Conservation (phyloP, 2,888 invertebrate species). For the Lumbricus terrestris region DNA sequence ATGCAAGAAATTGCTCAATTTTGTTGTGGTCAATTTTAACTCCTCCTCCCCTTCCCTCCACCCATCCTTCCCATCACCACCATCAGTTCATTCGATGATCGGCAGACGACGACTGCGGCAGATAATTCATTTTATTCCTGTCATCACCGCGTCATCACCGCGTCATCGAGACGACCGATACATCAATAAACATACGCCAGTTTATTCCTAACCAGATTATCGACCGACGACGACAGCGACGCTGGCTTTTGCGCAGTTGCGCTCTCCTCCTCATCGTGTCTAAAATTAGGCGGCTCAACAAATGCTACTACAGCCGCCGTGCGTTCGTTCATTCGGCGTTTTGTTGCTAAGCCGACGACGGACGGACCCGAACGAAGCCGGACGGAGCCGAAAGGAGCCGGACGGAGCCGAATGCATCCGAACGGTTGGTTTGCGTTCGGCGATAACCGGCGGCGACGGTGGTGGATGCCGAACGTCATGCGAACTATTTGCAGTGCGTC, state of each 20-base stretch:
- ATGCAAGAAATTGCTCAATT: neutral
- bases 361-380: neutral
- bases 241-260: too few relatives aligned
- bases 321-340: neutral
- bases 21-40: neutral
- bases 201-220: neutral
- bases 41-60: neutral
- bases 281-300: conserved; percentile 3
- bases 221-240: too few relatives aligned
- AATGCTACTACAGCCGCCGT: neutral
- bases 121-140: neutral
- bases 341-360: neutral
- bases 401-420: neutral
- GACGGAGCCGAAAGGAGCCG: neutral
- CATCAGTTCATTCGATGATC: neutral
- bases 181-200: neutral
- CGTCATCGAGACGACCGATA: neutral
- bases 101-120: neutral
- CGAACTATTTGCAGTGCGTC: neutral
- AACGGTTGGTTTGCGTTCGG: neutral
- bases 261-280: neutral
- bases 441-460: neutral
- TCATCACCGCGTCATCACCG: too few relatives aligned
- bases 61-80: neutral
- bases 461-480: neutral